A percentile compares a stretch with the other conserved stretches of the same genome.
phyloP scores from a whole-genome alignment of 2,888 invertebrate genomes.

The Morpho deidamia region DNA sequence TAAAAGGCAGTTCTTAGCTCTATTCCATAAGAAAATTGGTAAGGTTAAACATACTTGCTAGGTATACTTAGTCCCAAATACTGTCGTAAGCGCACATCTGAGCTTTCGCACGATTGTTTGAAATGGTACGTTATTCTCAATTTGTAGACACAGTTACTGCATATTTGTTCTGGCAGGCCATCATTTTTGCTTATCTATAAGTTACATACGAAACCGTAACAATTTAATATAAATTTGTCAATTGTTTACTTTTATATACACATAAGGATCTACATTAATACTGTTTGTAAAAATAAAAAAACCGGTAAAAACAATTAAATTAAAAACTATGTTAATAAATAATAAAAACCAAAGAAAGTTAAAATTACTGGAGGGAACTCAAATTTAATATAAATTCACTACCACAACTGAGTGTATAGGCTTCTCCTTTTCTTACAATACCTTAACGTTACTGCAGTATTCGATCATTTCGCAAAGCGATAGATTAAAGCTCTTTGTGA shows the following conservation, averaged over 20 bases:
- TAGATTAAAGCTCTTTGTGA: slow-evolving; percentile 78
- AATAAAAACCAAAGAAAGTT: too few relatives aligned
- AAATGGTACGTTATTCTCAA: slow-evolving; percentile 81
- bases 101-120: slow-evolving; percentile 80
- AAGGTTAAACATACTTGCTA: slow-evolving; percentile 39
- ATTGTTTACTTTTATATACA: too few relatives aligned
- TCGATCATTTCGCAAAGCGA: slow-evolving; percentile 80
- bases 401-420: too few relatives aligned
- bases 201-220: slow-evolving; percentile 4
- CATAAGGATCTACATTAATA: too few relatives aligned
- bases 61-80: slow-evolving; percentile 69
- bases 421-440: slow-evolving; percentile 26
- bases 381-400: too few relatives aligned
- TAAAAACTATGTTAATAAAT: too few relatives aligned
- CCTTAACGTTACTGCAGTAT: slow-evolving; percentile 77
- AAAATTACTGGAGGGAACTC: too few relatives aligned
- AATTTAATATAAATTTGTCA: too few relatives aligned
- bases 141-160: slow-evolving; percentile 80
- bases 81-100: slow-evolving; percentile 76
- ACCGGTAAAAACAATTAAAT: too few relatives aligned
- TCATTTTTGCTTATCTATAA: slow-evolving; percentile 72
- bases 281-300: not conserved
- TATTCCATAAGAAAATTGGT: too few relatives aligned
- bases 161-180: slow-evolving; percentile 79
- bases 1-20: too few relatives aligned